These are phyloP conservation scores for Virgularia gustaviana DNA, from an alignment of 92 coral and sea anemone species.

Conservation along the genomic window DNA sequence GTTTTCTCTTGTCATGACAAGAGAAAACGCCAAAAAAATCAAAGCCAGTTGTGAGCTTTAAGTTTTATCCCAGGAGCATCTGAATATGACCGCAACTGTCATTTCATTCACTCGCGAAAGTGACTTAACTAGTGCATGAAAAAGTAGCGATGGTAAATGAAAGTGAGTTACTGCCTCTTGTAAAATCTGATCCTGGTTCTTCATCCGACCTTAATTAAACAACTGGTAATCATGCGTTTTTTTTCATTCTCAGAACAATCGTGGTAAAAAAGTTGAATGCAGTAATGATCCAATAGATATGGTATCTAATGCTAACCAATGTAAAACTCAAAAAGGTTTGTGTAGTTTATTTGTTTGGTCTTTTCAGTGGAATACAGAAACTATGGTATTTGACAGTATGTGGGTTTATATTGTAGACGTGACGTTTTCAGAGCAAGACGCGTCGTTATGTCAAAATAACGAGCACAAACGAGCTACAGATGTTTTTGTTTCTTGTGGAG, in stretches of 20 bases:
- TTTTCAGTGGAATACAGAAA: not conserved
- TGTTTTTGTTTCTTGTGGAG: conserved; percentile 98
- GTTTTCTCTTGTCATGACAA: too few relatives aligned
- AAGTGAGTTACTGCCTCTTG: too few relatives aligned
- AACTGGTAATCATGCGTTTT: not conserved
- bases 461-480: conserved; percentile 48
- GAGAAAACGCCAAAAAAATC: too few relatives aligned
- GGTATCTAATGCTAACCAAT: conserved; percentile 22
- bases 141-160: too few relatives aligned
- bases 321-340: not conserved
- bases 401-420: not conserved
- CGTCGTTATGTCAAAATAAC: not conserved
- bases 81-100: too few relatives aligned
- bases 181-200: too few relatives aligned
- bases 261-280: not conserved
- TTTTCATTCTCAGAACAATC: not conserved
- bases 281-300: conserved; percentile 7
- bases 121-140: too few relatives aligned
- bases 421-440: not conserved
- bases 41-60: too few relatives aligned
- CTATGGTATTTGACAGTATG: not conserved
- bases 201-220: too few relatives aligned
- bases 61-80: too few relatives aligned
- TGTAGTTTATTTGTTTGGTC: not conserved
- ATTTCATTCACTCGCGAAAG: too few relatives aligned